phyloP scores from a whole-genome alignment of 2,113 vertebrate species.

The Illadopsis cleaveri region DNA sequence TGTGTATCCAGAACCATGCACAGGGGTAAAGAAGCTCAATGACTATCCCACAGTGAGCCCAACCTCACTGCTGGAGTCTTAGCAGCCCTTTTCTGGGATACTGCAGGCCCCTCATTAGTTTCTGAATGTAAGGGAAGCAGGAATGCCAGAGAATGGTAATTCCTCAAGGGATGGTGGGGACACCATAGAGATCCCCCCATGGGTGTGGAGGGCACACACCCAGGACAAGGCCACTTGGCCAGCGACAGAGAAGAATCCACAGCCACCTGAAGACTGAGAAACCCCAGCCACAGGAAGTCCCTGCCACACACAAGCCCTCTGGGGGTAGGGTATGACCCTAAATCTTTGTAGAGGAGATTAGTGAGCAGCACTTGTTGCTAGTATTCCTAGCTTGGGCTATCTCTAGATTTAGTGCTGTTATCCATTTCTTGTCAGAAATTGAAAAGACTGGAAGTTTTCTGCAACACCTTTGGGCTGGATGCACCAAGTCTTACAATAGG shows the following conservation, averaged over 20 bases:
- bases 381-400: background rate
- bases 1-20: fast-evolving
- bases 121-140: background rate
- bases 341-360: background rate
- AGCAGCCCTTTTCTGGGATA: background rate
- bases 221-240: background rate
- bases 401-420: background rate
- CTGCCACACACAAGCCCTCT: background rate
- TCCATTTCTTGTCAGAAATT: background rate
- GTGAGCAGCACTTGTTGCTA: background rate
- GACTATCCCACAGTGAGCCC: background rate
- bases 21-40: background rate
- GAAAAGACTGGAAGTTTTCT: background rate
- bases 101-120: background rate
- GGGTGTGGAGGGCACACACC: background rate
- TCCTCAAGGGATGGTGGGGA: background rate
- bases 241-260: background rate
- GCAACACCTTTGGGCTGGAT: background rate
- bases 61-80: background rate
- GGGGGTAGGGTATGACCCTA: too few species aligned
- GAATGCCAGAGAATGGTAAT: background rate
- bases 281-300: background rate
- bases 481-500: background rate
- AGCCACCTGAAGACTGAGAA: background rate
- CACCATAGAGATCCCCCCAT: background rate